Evolutionary conservation across 2,797 vertebrate species (phyloP), one percentile per base, ranked within the genome.

Genomic region (Cetoscarus ocellatus): DNA sequence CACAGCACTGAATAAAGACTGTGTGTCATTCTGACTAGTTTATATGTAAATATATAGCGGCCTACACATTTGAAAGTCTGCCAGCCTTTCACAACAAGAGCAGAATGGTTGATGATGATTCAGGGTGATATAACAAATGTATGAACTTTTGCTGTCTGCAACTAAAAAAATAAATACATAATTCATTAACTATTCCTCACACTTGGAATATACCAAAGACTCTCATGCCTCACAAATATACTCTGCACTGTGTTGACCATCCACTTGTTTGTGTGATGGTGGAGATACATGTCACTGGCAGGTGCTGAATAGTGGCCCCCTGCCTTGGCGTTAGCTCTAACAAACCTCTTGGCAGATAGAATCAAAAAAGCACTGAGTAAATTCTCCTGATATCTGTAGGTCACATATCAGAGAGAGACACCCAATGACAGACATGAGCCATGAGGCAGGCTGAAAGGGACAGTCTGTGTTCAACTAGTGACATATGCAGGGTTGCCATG

Each of bases 121-220:
- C 36, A 67, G 63, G 38, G 11, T 69, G 40, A 70, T 67, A 64
- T 65, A 67, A 70, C 69, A 76, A 69, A 68, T 84, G 77, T 67
- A 55, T 63, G 62, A 67, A 64, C 58, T 65, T 36, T 34, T 43
- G 15, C 19, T 27, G 15, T 60, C 48, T 81, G 51, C 8, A 48
- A 17, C 54, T 34, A 56, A 38, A 36, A 51, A 56, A 67, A 53
- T 52, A 60, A 45, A 80, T 77, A 56, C 72, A 81, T 76, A 52
- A 82, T 78, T 70, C 19, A 80, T 43, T 14, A 10, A 55, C 50
- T 74, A 8, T 35, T 73, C 49, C 12, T 10, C 45, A 54, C 58
- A 61, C 42, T 57, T 48, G 36, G 65, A 58, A 67, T 53, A 40
- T 51, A 4, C 61, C 67, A 45, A 54, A 27, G 51, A 50, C 11